Evolutionary conservation across 2,888 invertebrate species (phyloP).

Genomic region (Drosophila birchii): DNA sequence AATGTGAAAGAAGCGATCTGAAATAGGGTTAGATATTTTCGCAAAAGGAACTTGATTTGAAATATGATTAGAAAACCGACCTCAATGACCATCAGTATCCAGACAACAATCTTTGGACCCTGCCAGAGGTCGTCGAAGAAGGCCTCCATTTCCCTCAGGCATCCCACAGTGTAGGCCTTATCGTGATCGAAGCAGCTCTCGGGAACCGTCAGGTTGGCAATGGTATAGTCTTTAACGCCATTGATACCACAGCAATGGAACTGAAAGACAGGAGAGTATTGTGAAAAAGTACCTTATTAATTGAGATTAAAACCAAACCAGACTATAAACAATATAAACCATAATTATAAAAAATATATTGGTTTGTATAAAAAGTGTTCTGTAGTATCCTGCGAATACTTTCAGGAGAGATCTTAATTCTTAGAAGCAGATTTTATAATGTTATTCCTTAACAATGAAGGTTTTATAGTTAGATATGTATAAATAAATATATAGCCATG

Average conservation of each 20-base stretch:
- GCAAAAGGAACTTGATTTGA: not conserved
- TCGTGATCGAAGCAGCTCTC: conserved; percentile 66
- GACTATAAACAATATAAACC: not conserved
- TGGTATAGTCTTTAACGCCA: conserved; percentile 69
- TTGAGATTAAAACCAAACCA: not conserved
- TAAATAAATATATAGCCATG: too few species aligned
- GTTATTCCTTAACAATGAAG: too few species aligned
- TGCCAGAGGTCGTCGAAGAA: conserved; percentile 82
- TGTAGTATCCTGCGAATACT: not conserved
- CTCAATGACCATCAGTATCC: conserved; percentile 89
- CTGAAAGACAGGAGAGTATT: conserved; percentile 78
- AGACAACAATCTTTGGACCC: conserved; percentile 87
- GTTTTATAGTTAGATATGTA: too few species aligned
- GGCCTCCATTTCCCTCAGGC: conserved; percentile 58
- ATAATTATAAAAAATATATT: not conserved
- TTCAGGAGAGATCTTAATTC: not conserved
- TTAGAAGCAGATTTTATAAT: not conserved
- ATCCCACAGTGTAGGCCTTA: conserved; percentile 60
- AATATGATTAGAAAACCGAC: conserved; percentile 83
- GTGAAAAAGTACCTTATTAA: not conserved
- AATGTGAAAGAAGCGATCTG: conserved; percentile 89
- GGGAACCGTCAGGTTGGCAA: conserved; percentile 62
- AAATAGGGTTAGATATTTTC: not conserved
- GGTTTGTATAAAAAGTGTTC: not conserved
- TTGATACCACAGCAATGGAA: conserved; percentile 78